phyloP scores from a whole-genome alignment of 1,140 invertebrate species.

The Drosophila watanabei region DNA sequence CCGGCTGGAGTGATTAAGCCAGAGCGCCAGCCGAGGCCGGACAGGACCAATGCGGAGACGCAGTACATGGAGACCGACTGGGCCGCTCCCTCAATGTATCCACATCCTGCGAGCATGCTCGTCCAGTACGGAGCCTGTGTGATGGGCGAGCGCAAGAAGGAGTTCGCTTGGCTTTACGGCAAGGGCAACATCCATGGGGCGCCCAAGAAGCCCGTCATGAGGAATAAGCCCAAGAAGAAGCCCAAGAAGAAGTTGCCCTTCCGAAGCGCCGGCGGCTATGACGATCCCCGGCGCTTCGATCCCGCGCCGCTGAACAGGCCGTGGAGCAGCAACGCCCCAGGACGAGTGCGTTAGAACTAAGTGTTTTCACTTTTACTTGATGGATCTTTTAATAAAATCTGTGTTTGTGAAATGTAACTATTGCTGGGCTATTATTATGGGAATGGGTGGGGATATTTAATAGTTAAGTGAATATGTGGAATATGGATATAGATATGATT shows the following conservation, averaged over 20 bases:
- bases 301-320: slow-evolving; percentile 8
- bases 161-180: slow-evolving; percentile 55
- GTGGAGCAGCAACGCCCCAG: slow-evolving; percentile 3
- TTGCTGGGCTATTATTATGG: background rate
- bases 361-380: background rate
- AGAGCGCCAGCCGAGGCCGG: slow-evolving; percentile 24
- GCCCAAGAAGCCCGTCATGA: slow-evolving; percentile 35
- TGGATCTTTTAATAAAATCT: background rate
- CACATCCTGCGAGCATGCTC: slow-evolving; percentile 57
- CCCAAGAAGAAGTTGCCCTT: slow-evolving; percentile 16
- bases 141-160: slow-evolving; percentile 51
- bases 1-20: slow-evolving; percentile 78
- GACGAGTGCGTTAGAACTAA: background rate
- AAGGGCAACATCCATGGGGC: slow-evolving; percentile 55
- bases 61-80: slow-evolving; percentile 77
- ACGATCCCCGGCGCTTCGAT: slow-evolving; percentile 12
- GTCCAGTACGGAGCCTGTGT: slow-evolving; percentile 57
- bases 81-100: slow-evolving; percentile 55
- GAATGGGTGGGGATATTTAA: no score
- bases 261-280: slow-evolving; percentile 9
- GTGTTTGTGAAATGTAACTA: background rate
- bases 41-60: slow-evolving; percentile 56
- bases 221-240: slow-evolving; percentile 14
- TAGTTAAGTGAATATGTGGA: no score
- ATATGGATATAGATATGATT: no score